These are phyloP conservation scores for Drosophila grimshawi DNA, from an alignment of 1,140 invertebrate species.

Conservation along the genomic window DNA sequence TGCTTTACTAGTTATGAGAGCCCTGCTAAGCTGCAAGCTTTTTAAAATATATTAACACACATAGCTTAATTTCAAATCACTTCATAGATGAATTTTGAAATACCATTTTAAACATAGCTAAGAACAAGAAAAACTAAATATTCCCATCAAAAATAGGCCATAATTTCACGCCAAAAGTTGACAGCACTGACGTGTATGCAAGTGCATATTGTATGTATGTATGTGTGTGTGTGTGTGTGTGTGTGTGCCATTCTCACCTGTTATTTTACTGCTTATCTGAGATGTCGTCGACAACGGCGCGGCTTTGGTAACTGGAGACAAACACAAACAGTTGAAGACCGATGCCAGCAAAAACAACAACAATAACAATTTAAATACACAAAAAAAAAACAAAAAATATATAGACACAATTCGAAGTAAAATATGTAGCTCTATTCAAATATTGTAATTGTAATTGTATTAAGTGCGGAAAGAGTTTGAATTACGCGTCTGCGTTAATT, in stretches of 20 bases:
- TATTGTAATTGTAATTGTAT: conserved; percentile 34
- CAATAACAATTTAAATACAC: conserved; percentile 18
- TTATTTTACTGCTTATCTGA: conserved; percentile 39
- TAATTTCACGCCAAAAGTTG: neutral
- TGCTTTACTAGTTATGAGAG: too few relatives aligned
- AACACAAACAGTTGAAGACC: conserved; percentile 18
- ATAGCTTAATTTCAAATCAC: too few relatives aligned
- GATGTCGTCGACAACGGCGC: conserved; percentile 38
- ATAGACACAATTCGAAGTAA: conserved; percentile 4
- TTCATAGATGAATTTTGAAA: too few relatives aligned
- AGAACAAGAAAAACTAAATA: too few relatives aligned
- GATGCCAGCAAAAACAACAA: conserved; percentile 2
- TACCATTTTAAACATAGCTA: too few relatives aligned
- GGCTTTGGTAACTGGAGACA: conserved; percentile 68
- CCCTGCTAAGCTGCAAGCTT: neutral
- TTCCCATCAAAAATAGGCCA: too few relatives aligned
- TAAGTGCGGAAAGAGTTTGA: conserved; percentile 41
- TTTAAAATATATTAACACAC: neutral
- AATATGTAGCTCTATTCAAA: conserved; percentile 17
- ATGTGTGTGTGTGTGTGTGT: neutral
- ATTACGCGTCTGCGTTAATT: conserved; percentile 36
- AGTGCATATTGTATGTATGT: neutral
- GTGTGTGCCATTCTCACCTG: conserved; percentile 48
- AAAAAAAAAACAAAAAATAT: conserved; percentile 8
- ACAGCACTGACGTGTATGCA: neutral